These are phyloP conservation scores for Cathartes aura DNA, from an alignment of 2,113 vertebrate species.

Conservation along the genomic window DNA sequence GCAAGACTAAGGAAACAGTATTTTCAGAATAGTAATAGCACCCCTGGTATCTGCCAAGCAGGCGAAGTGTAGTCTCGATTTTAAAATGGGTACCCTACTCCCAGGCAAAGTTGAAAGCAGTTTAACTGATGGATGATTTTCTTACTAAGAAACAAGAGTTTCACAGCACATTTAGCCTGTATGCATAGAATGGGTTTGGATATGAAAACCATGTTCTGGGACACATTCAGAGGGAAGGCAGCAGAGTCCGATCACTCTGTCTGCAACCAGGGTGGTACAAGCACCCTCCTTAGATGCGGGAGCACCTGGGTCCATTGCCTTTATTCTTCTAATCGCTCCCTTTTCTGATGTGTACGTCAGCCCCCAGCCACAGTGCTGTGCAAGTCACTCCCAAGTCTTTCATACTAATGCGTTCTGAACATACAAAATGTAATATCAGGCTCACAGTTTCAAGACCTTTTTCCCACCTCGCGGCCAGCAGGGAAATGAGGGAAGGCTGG, in stretches of 20 bases:
- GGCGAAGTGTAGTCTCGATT: not conserved
- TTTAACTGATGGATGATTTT: not conserved
- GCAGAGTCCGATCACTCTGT: not conserved
- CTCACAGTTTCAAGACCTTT: not conserved
- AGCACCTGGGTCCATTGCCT: not conserved
- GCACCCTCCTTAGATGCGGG: not conserved
- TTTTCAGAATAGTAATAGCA: not conserved
- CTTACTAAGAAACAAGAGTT: not conserved
- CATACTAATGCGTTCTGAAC: not conserved
- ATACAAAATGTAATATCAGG: not conserved
- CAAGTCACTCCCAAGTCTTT: not conserved
- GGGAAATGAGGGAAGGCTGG: not conserved
- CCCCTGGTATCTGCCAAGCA: not conserved
- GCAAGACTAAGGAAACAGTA: not conserved
- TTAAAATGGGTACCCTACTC: not conserved
- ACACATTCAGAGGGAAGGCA: not conserved
- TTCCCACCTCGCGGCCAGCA: accelerated
- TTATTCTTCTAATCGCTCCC: not conserved
- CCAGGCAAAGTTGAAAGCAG: not conserved
- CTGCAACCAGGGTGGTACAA: not conserved
- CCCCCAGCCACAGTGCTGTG: accelerated
- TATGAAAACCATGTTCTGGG: accelerated
- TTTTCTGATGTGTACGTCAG: not conserved
- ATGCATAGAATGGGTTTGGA: not conserved
- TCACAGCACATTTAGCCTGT: not conserved